phyloP scores from a whole-genome alignment of 2,888 invertebrate genomes.

The Lamellibrachia satsuma region DNA sequence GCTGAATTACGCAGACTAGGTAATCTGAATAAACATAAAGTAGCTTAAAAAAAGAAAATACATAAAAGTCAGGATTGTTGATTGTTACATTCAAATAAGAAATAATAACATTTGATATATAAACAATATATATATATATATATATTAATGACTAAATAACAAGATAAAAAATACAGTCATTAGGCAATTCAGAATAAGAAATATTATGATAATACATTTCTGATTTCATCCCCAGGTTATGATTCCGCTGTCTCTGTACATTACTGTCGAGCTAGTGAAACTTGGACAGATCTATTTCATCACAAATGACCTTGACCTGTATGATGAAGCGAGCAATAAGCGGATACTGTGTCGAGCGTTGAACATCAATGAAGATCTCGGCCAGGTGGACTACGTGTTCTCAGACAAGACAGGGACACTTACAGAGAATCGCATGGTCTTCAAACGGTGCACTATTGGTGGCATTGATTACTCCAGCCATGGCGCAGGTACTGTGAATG shows the following conservation, averaged over 20 bases:
- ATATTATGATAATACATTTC: not conserved
- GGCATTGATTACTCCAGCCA: conserved; percentile 53
- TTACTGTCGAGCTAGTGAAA: conserved; percentile 95
- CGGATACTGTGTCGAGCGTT: conserved; percentile 89
- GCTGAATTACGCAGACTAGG: too few species aligned
- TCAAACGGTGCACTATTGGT: conserved; percentile 74
- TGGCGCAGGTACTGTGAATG: not conserved
- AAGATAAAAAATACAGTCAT: too few species aligned
- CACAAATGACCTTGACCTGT: conserved; percentile 86
- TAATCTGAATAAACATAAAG: too few species aligned
- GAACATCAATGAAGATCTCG: conserved; percentile 96
- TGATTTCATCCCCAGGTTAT: conserved; percentile 75
- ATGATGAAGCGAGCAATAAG: conserved; percentile 83
- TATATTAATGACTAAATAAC: too few species aligned
- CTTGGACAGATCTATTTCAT: conserved; percentile 95
- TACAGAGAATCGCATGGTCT: conserved; percentile 98
- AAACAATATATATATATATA: too few species aligned
- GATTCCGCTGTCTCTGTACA: conserved; percentile 96
- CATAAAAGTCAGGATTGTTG: too few species aligned
- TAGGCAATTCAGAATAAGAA: not conserved
- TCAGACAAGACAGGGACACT: conserved; percentile 98
- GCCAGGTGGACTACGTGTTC: conserved; percentile 93
- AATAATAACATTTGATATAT: too few species aligned
- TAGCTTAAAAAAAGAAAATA: too few species aligned
- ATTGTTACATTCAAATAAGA: too few species aligned